Evolutionary conservation across 2,888 invertebrate genomes (phyloP).

Genomic region (Syrista parreyssii): DNA sequence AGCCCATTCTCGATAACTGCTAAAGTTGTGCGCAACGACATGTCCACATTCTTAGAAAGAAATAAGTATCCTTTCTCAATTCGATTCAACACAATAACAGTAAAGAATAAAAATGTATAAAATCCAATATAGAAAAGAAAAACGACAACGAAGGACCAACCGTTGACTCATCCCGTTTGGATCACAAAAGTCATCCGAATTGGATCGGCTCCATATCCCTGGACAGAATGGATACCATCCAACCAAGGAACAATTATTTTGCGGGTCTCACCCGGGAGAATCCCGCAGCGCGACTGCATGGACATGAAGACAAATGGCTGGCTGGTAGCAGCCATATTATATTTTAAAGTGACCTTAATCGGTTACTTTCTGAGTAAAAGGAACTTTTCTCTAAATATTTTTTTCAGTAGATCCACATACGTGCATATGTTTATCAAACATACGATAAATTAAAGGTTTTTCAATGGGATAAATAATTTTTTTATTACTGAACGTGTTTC

Average conservation of each 20-base stretch:
- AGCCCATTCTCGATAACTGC: conserved; percentile 24
- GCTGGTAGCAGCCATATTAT: conserved; percentile 61
- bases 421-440: too few relatives aligned
- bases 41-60: conserved; percentile 21
- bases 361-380: conserved; percentile 56
- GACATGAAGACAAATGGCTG: conserved; percentile 63
- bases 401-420: neutral
- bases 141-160: conserved; percentile 42
- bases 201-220: conserved; percentile 46
- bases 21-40: conserved; percentile 43
- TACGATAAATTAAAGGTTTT: too few relatives aligned
- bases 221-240: conserved; percentile 22
- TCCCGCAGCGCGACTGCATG: conserved; percentile 59
- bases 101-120: neutral
- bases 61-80: neutral
- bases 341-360: conserved; percentile 63
- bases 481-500: too few relatives aligned
- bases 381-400: conserved; percentile 19
- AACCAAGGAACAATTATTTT: conserved; percentile 58
- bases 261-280: conserved; percentile 46
- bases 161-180: conserved; percentile 57
- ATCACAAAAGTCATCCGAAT: conserved; percentile 60
- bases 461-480: too few relatives aligned
- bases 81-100: neutral
- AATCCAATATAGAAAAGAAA: neutral